These are phyloP conservation scores for Spermophilus dauricus DNA, from an alignment of 2,113 vertebrate species.

Conservation along the genomic window DNA sequence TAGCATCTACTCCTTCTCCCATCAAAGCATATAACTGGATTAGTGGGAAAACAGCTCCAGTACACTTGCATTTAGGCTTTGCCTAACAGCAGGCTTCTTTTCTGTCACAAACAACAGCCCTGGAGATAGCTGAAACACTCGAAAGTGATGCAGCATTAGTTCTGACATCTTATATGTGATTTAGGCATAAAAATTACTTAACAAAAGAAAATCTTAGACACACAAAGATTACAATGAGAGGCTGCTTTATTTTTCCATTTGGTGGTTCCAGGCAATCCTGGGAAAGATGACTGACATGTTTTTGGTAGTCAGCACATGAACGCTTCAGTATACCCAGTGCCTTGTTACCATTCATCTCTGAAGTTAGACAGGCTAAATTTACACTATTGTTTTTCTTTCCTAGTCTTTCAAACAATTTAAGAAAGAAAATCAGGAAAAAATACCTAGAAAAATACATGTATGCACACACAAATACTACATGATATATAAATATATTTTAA, in stretches of 20 bases:
- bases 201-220: constrained; percentile 49
- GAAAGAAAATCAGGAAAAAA: background rate
- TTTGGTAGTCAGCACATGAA: constrained; percentile 67
- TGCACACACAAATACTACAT: background rate
- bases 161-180: constrained; percentile 59
- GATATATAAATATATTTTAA: background rate
- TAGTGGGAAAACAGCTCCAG: constrained; percentile 85
- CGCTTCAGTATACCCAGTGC: constrained; percentile 40
- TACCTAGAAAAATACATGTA: accelerated
- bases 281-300: constrained; percentile 67
- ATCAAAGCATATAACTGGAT: constrained; percentile 88
- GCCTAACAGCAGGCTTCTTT: constrained; percentile 85
- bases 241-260: constrained; percentile 48
- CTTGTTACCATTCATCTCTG: constrained; percentile 30
- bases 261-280: constrained; percentile 40
- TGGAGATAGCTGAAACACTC: constrained; percentile 78
- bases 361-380: constrained; percentile 46
- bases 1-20: constrained; percentile 83
- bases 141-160: constrained; percentile 77
- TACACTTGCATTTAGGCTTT: constrained; percentile 80
- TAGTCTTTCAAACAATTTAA: constrained; percentile 17
- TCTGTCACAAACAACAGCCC: constrained; percentile 82
- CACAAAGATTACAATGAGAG: constrained; percentile 68
- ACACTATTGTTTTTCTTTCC: constrained; percentile 48
- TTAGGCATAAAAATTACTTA: constrained; percentile 51